Conservation (phyloP, 2,888 invertebrate genomes). For the Amiota communis region DNA sequence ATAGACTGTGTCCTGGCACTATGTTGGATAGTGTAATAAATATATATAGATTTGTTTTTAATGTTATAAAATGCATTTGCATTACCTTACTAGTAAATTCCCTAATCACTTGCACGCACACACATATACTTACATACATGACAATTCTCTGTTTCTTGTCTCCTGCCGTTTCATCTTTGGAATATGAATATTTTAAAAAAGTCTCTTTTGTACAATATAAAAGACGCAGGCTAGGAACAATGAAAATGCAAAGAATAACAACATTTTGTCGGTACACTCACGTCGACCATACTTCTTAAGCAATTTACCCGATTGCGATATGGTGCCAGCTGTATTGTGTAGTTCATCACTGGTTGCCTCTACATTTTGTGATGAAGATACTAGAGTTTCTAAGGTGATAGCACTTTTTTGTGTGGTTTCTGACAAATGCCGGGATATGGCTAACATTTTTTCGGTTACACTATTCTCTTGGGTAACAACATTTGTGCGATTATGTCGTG, state of each 20-base stretch:
- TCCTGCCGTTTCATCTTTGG: not conserved
- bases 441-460: constrained; percentile 88
- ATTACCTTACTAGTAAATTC: constrained; percentile 6
- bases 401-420: constrained; percentile 91
- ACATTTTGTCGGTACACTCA: constrained; percentile 95
- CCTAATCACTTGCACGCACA: not conserved
- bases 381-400: constrained; percentile 85
- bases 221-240: constrained; percentile 93
- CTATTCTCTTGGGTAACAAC: constrained; percentile 75
- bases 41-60: not conserved
- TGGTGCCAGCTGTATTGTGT: constrained; percentile 88
- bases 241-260: constrained; percentile 88
- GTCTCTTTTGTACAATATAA: constrained; percentile 92
- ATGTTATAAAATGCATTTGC: constrained; percentile 10
- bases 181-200: constrained; percentile 77
- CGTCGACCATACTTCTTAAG: constrained; percentile 94
- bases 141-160: not conserved
- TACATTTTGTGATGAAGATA: constrained; percentile 81
- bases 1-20: not conserved
- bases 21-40: not conserved
- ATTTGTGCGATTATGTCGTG: constrained; percentile 77
- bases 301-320: constrained; percentile 91
- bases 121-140: not conserved
- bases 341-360: constrained; percentile 87
- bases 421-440: constrained; percentile 88